Conservation (phyloP, 1,140 invertebrate genomes). For the Drosophila grimshawi region DNA sequence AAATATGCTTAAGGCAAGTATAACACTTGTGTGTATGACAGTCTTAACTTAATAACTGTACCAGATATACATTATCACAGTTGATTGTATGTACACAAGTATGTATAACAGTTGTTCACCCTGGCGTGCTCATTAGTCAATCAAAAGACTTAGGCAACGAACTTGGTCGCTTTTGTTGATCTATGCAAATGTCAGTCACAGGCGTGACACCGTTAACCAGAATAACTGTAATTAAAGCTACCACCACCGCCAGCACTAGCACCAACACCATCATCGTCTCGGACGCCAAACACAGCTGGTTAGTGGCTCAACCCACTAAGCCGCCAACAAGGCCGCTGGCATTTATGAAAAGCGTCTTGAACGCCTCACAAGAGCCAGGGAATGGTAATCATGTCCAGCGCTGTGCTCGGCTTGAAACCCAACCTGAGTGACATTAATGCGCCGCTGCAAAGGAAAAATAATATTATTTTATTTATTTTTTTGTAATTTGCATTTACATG, state of each 20-base stretch:
- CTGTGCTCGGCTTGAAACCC: constrained; percentile 6
- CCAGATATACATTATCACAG: background rate
- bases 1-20: background rate
- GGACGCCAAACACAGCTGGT: constrained; percentile 19
- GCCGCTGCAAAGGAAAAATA: constrained; percentile 55
- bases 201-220: constrained; percentile 55
- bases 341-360: constrained; percentile 52
- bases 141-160: constrained; percentile 55
- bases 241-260: constrained; percentile 15
- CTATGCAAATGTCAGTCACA: constrained; percentile 68
- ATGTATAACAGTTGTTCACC: constrained; percentile 4
- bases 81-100: constrained; percentile 4
- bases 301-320: constrained; percentile 44
- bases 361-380: constrained; percentile 25
- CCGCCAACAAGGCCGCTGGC: constrained; percentile 68
- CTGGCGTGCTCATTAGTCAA: constrained; percentile 45
- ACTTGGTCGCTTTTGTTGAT: constrained; percentile 45
- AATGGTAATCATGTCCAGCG: constrained; percentile 42
- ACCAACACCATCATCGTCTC: too few species aligned
- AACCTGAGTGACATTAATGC: constrained; percentile 58
- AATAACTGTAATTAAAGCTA: constrained; percentile 77
- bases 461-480: constrained; percentile 50
- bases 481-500: constrained; percentile 58
- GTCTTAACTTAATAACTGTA: background rate
- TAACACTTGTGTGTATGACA: constrained; percentile 17